Evolutionary conservation across 1,140 invertebrate species (phyloP), one percentile per base, ranked within the genome.

Genomic region (Danaus plexippus): DNA sequence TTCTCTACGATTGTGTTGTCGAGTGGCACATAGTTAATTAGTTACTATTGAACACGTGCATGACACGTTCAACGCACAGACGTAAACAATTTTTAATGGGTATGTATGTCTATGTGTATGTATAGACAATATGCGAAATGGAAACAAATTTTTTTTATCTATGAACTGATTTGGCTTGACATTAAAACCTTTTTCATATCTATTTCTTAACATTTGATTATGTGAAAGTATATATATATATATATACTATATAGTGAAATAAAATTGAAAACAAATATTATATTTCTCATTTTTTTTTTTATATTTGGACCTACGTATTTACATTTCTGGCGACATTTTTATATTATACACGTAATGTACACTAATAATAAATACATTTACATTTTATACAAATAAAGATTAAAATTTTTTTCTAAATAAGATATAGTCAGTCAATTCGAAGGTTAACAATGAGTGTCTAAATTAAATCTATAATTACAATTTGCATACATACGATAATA

Each of bases 381-480:
- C 66, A 77, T 52, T 79, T 76, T 81, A 73, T 78, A 82, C 54
- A 56, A 52, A 55, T 51, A 59, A 42, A 43, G 47, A 22, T 51
- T 49, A 42, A 41, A 60, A 55, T 22, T 46, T 13, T 52, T 44
- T 15, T 15, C 32, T 60, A 69, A 59, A 59, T 69, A 66, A 66
- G 66, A 52, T 67, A 52, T 76, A 73, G 71, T 84, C 77, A 84
- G 77, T 84, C 78, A 62, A 76, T 77, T 73, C 71, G 56, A 54
- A 72, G 69, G 54, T 56, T 52, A 53, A 45, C 51, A 42, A 59
- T 50, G 45, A 41, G 50, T 45, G 53, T 54, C 59, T 57, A 61
- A 51, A 61, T 61, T 32, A 59, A 48, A 58, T 46, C 43, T 42
- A 32, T 47, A 1, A n/a, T 11, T 18, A 8, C 46, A 52, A 47